A percentile compares a stretch with the other conserved stretches of the same genome.
phyloP scores from a whole-genome alignment of 2,113 vertebrate species.

The Setophaga kirtlandii region DNA sequence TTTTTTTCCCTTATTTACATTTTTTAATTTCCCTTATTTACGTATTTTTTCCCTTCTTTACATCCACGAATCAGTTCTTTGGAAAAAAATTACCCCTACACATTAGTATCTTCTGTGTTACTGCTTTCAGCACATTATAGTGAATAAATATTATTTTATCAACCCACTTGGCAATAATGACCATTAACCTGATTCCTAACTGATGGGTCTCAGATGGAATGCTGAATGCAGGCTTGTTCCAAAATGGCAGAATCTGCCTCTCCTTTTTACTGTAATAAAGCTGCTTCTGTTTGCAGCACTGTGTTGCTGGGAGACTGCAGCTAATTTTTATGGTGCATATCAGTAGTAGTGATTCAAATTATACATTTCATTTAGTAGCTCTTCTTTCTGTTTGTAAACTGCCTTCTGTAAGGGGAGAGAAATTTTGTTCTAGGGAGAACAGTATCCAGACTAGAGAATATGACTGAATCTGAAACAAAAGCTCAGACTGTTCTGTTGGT shows the following conservation, averaged over 20 bases:
- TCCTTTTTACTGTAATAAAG: not conserved
- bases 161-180: not conserved
- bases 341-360: slow-evolving; percentile 21
- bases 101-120: not conserved
- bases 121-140: not conserved
- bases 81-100: not conserved
- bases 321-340: slow-evolving; percentile 46
- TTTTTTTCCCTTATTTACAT: not conserved
- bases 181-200: not conserved
- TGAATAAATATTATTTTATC: not conserved
- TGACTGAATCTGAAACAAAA: not conserved
- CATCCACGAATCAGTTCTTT: not conserved
- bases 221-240: not conserved
- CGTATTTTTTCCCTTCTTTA: not conserved
- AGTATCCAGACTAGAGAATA: not conserved
- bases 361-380: slow-evolving; percentile 12
- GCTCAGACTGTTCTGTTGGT: not conserved
- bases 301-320: slow-evolving; percentile 55
- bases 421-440: not conserved
- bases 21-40: too few relatives aligned
- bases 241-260: slow-evolving; percentile 36
- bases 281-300: slow-evolving; percentile 7
- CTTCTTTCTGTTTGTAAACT: slow-evolving; percentile 30
- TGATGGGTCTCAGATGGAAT: not conserved
- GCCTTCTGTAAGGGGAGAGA: not conserved